Evolutionary conservation across 30 jellyfish, hydroid and myxozoan species (phyloP), one percentile per base, ranked within the genome.

Genomic region (Clytia hemisphaerica): DNA sequence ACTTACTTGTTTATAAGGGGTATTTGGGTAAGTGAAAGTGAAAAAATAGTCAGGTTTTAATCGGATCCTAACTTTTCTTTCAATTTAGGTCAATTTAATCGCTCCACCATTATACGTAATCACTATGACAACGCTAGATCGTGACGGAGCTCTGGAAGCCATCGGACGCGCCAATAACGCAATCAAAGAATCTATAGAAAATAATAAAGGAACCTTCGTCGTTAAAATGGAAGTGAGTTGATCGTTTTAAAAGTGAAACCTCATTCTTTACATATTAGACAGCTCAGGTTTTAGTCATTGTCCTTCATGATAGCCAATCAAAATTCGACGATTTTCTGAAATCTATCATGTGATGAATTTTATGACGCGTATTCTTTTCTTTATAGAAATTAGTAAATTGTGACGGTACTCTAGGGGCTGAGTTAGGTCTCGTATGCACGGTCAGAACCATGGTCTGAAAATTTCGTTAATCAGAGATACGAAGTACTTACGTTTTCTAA

Each of bases 91-190:
- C 29, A 91, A 91, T 62, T 63, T 91, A 46, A 91, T 91, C 68
- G 99, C 99, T 9, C 99, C 99, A 2, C 99, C 99, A 2, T 76
- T 91, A 30, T 91, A 91, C 48, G 95, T 91, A 25, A 83, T 91
- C 5, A 91, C 94, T 16, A 91, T 93, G 25, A 84, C 95, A 15
- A 91, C 95, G 14, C 62, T 80, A 54, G 99, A 91, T 63, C 83
- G 95, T 24, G 93, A 91, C 30, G 66, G 53, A 10, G 99, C 98
- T 19, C 66, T 91, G 36, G 94, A 82, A 33, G 78, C 92, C 27
- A 70, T 91, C 34, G 64, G 79, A 54, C 78, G 83, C 45, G 92
- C 95, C 1, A 67, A 72, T 19, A 73, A 38, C 4, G 95, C 99
- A 2, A 91, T 91, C 22, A 83, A 91, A 71, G 88, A 73, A 22